Base-by-base conservation (phyloP, 2,113 vertebrate species). In the Zosterops borbonicus region DNA sequence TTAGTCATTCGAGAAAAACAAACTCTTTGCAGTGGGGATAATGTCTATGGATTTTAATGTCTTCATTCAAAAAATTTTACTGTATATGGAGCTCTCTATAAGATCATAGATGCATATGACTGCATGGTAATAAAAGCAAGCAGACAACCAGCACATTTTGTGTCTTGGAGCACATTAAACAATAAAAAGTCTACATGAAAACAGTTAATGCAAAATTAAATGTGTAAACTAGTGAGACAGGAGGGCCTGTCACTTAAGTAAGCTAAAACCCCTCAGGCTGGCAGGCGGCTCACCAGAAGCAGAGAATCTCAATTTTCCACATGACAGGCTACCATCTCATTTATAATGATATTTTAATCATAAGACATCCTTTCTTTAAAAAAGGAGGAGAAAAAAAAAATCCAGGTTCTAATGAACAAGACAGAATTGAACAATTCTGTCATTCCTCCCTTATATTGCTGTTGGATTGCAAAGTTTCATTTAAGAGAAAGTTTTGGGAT, bases 271-370 rank as follows among this genome's bases (percentile, higher is more conserved):
- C 76, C 75, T 83, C 41, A 84, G 88, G 80, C 88, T 92, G 74
- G 29, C 53, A 92, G n/a, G 65, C 83, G 81, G 85, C 86, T 95
- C 67, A 58, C 84, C 67, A 94, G 92, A 89, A 96, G 42, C 58
- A 95, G 77, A 89, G 89, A 92, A 92, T 95, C 83, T 95, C 76
- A 89, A 83, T 96, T 95, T 97, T 96, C 83, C 73, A 91, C 69
- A 88, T 93, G 89, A 87, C 87, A 92, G 68, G 63, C 56, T 91
- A 82, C 64, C 79, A 85, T 80, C 84, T 92, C 85, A 95, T 97
- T 97, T 95, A 92, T 91, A 96, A 95, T 74, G 31, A 96, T 96
- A 94, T 93, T 97, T 96, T 97, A 95, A 96, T 94, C 87, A 87
- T 91, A 91, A 89, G 75, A 87, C 44, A 90, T 87, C 44, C 78